A percentile compares a stretch with the other conserved stretches of the same genome.
Conservation (phyloP, 1,140 invertebrate species). For the Achroia grisella region DNA sequence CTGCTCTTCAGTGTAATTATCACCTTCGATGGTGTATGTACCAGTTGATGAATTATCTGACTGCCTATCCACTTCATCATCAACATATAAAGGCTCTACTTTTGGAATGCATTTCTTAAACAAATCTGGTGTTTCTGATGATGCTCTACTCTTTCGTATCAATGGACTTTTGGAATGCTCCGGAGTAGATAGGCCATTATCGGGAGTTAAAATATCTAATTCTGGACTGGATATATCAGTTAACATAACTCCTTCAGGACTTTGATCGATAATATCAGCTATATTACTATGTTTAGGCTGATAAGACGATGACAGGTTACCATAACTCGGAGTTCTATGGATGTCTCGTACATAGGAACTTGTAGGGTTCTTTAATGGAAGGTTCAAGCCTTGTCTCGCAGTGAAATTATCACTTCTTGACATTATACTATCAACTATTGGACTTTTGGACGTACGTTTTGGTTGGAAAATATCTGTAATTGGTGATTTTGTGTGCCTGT, state of each 20-base stretch:
- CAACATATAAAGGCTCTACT: slow-evolving; percentile 50
- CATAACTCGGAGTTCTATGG: slow-evolving; percentile 52
- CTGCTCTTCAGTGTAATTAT: slow-evolving; percentile 88
- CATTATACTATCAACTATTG: slow-evolving; percentile 72
- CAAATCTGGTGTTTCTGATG: slow-evolving; percentile 56
- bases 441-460: slow-evolving; percentile 66
- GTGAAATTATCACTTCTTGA: slow-evolving; percentile 67
- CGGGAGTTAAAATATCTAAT: slow-evolving; percentile 74
- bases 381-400: slow-evolving; percentile 55
- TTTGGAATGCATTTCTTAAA: slow-evolving; percentile 56
- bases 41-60: slow-evolving; percentile 80
- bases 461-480: slow-evolving; percentile 35
- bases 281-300: slow-evolving; percentile 41
- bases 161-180: slow-evolving; percentile 49
- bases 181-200: slow-evolving; percentile 62
- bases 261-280: slow-evolving; percentile 62
- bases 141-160: slow-evolving; percentile 39
- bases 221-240: slow-evolving; percentile 76
- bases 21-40: slow-evolving; percentile 91
- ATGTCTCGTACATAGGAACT: slow-evolving; percentile 65
- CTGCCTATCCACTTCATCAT: slow-evolving; percentile 56
- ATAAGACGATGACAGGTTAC: slow-evolving; percentile 39
- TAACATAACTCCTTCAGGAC: slow-evolving; percentile 69
- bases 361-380: slow-evolving; percentile 67
- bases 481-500: slow-evolving; percentile 50